These are phyloP conservation scores for Thymelicus sylvestris DNA, from an alignment of 2,888 invertebrate species.

Conservation along the genomic window DNA sequence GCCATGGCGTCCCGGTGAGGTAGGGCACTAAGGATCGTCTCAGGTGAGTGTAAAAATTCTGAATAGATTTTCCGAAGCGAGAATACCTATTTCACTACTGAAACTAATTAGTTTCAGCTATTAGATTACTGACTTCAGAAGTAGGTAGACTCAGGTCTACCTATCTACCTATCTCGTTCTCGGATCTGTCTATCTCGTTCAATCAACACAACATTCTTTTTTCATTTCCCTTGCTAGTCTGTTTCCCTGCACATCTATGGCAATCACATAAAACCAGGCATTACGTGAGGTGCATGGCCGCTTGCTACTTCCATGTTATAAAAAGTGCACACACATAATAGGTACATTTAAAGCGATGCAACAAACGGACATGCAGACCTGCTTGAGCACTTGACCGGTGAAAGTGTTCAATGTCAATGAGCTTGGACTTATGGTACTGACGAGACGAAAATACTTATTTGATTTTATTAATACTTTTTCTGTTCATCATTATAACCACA, in stretches of 20 bases:
- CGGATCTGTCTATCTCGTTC: too few relatives aligned
- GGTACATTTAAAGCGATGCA: not conserved
- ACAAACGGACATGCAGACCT: slow-evolving; percentile 24
- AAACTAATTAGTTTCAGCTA: too few relatives aligned
- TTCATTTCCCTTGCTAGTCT: not conserved
- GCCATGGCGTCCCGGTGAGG: too few relatives aligned
- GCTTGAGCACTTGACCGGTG: slow-evolving; percentile 31
- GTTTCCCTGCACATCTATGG: not conserved
- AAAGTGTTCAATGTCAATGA: slow-evolving; percentile 41
- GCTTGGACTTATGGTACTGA: slow-evolving; percentile 39
- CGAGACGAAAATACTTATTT: slow-evolving; percentile 4
- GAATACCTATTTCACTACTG: too few relatives aligned
- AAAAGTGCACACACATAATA: slow-evolving; percentile 1
- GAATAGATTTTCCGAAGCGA: too few relatives aligned
- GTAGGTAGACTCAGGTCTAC: too few relatives aligned
- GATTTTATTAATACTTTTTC: not conserved
- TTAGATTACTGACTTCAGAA: too few relatives aligned
- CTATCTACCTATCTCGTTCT: too few relatives aligned
- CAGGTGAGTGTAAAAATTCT: too few relatives aligned
- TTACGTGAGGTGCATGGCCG: slow-evolving; percentile 1
- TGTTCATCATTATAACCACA: not conserved
- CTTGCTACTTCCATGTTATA: slow-evolving; percentile 3
- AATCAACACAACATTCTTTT: not conserved
- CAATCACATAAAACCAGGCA: not conserved
- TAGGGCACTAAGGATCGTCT: too few relatives aligned